Evolutionary conservation across 2,113 vertebrate species (phyloP).

Genomic region (Scalopus aquaticus): DNA sequence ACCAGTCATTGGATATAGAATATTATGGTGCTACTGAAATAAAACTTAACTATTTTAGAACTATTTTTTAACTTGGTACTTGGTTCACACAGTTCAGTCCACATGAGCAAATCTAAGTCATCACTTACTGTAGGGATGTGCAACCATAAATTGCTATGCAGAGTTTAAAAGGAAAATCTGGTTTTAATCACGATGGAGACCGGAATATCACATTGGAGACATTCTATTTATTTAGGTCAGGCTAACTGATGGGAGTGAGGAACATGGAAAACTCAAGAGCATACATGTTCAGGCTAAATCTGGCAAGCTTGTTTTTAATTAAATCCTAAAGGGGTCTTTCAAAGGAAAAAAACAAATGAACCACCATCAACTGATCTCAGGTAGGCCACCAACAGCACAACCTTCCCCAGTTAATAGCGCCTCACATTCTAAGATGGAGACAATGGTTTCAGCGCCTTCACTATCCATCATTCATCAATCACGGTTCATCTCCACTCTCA

Average conservation of each 20-base stretch:
- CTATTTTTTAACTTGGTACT: background rate
- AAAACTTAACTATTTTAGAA: background rate
- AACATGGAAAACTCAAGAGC: constrained; percentile 12
- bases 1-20: background rate
- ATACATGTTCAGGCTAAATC: background rate
- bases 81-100: background rate
- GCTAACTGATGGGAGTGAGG: constrained; percentile 33
- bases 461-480: background rate
- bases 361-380: background rate
- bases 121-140: background rate
- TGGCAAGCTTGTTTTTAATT: background rate
- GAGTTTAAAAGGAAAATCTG: constrained; percentile 55
- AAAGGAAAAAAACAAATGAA: background rate
- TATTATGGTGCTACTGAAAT: background rate
- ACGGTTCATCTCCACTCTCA: background rate
- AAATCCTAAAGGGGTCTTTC: background rate
- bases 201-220: constrained; percentile 15
- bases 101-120: background rate
- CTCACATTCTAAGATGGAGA: background rate
- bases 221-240: constrained; percentile 48
- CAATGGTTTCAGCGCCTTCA: background rate
- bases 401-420: background rate
- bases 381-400: background rate
- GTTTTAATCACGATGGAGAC: constrained; percentile 58
- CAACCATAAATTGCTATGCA: background rate